Conservation (phyloP, 2,888 invertebrate species). For the Caenorhabditis doughertyi region DNA sequence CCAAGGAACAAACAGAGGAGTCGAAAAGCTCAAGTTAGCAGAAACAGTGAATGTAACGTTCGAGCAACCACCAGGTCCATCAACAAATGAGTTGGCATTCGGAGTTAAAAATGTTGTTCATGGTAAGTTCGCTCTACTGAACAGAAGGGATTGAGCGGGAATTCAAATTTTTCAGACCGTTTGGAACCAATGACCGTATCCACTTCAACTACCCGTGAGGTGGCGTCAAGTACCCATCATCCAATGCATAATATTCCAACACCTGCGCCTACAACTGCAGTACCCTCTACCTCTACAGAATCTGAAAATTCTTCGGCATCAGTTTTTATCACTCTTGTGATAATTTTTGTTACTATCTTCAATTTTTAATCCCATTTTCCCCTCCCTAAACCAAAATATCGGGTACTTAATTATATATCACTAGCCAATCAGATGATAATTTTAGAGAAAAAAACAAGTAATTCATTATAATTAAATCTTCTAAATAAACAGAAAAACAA, state of each 20-base stretch:
- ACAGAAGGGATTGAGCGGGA: too few relatives aligned
- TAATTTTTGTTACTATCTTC: conserved; percentile 5
- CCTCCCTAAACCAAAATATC: background rate
- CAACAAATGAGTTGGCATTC: conserved; percentile 57
- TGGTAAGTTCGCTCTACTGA: conserved; percentile 40
- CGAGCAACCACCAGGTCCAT: conserved; percentile 22
- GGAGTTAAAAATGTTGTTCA: conserved; percentile 63
- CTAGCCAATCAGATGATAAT: background rate
- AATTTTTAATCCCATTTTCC: too few relatives aligned
- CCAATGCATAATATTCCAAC: conserved; percentile 8
- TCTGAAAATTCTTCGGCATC: conserved; percentile 17
- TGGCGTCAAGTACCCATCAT: background rate
- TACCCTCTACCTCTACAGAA: conserved; percentile 25
- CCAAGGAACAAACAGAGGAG: conserved; percentile 53
- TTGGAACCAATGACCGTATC: conserved; percentile 52
- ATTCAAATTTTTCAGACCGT: conserved; percentile 35
- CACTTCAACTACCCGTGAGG: conserved; percentile 14
- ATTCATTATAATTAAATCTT: conserved; percentile 5
- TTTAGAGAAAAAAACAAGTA: conserved; percentile 20
- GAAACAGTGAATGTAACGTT: conserved; percentile 63
- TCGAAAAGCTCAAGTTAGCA: conserved; percentile 44
- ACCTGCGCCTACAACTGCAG: background rate
- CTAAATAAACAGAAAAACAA: background rate
- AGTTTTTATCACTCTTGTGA: background rate
- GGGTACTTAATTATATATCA: background rate